phyloP scores from a whole-genome alignment of 2,888 invertebrate genomes.

The Prionchulus punctatus region DNA sequence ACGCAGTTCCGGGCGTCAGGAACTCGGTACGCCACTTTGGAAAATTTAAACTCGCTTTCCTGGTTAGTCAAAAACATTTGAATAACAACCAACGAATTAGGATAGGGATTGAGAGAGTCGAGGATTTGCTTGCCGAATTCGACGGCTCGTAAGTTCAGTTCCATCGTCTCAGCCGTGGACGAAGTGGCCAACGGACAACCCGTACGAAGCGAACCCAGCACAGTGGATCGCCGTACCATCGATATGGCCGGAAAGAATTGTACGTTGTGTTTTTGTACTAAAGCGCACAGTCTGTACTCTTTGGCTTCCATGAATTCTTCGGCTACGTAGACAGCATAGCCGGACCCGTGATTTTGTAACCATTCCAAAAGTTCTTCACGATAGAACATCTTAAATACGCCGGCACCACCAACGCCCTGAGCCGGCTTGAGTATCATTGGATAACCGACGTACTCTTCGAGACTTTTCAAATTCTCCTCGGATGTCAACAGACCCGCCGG shows the following conservation, averaged over 20 bases:
- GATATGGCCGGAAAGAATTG: slow-evolving; percentile 1
- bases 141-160: too few species aligned
- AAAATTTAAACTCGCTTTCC: neutral
- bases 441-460: neutral
- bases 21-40: neutral
- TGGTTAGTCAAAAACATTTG: neutral
- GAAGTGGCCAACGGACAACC: too few species aligned
- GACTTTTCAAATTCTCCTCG: neutral
- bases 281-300: neutral
- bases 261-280: neutral
- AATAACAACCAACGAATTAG: neutral
- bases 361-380: neutral
- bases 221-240: too few species aligned
- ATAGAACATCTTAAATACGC: neutral
- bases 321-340: neutral
- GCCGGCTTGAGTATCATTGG: neutral
- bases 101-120: neutral
- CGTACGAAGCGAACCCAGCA: too few species aligned
- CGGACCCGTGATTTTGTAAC: neutral
- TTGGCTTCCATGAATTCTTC: neutral
- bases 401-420: slow-evolving; percentile 1
- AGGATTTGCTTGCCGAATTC: neutral
- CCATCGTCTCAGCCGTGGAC: too few species aligned
- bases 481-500: neutral
- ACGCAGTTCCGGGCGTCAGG: neutral